phyloP scores from a whole-genome alignment of 1,140 invertebrate species.

The Vanessa atalanta region DNA sequence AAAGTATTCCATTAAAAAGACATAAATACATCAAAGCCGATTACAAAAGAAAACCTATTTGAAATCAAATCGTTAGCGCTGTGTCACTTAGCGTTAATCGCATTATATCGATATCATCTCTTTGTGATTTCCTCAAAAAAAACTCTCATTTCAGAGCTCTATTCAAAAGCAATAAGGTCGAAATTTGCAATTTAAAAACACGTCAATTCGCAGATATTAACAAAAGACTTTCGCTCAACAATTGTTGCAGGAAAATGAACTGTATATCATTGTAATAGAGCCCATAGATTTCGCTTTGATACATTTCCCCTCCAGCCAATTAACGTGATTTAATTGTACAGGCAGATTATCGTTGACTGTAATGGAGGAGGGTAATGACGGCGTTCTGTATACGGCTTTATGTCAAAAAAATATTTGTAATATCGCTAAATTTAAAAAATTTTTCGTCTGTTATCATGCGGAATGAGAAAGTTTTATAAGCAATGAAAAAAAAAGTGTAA shows the following conservation, averaged over 20 bases:
- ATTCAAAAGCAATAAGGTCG: constrained; percentile 40
- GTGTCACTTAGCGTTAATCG: constrained; percentile 73
- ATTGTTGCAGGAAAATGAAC: constrained; percentile 40
- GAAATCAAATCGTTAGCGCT: constrained; percentile 70
- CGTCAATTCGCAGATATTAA: constrained; percentile 56
- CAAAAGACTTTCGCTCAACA: constrained; percentile 47
- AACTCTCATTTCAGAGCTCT: constrained; percentile 24
- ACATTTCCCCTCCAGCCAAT: constrained; percentile 61
- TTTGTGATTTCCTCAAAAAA: constrained; percentile 53
- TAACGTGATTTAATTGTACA: constrained; percentile 75
- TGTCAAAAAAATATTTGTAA: constrained; percentile 20
- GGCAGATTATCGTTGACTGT: constrained; percentile 61
- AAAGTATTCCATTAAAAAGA: constrained; percentile 45
- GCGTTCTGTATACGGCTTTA: constrained; percentile 31
- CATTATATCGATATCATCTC: constrained; percentile 70
- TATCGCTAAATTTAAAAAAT: constrained; percentile 23
- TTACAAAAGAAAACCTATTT: constrained; percentile 51
- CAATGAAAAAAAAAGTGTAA: too few species aligned
- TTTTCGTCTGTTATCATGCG: background rate
- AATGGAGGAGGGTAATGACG: constrained; percentile 38
- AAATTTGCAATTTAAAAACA: constrained; percentile 30
- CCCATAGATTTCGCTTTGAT: constrained; percentile 34
- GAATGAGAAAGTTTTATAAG: background rate
- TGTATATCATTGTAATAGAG: constrained; percentile 42
- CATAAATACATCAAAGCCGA: constrained; percentile 50